These are phyloP conservation scores for Rissa tridactyla DNA, from an alignment of 2,113 vertebrate genomes.

Conservation along the genomic window DNA sequence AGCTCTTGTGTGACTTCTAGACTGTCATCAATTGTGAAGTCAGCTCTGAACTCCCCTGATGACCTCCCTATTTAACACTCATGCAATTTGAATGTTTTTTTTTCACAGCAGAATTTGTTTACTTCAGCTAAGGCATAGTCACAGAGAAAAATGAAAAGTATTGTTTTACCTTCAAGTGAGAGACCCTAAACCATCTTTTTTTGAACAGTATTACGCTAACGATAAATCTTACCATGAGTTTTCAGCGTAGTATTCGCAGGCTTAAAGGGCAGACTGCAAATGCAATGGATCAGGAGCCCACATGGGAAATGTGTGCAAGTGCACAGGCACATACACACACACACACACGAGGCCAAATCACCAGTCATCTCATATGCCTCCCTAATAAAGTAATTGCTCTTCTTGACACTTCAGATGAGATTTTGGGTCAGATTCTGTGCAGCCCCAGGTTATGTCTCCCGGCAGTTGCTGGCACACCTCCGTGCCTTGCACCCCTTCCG, in stretches of 20 bases:
- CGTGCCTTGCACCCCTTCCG: fast-evolving
- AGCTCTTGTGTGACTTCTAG: background rate
- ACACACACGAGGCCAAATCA: background rate
- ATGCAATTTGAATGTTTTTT: background rate
- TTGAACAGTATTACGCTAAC: background rate
- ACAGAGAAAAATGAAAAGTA: background rate
- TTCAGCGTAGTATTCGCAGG: background rate
- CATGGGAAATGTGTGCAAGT: fast-evolving
- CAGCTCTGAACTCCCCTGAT: background rate
- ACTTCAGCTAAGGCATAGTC: background rate
- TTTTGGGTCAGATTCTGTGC: background rate
- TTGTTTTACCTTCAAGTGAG: background rate
- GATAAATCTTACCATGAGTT: background rate
- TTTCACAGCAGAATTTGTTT: background rate
- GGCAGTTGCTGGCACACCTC: background rate
- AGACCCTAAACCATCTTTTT: background rate
- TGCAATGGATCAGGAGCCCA: background rate
- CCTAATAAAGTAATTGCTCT: background rate
- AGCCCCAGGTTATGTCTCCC: background rate
- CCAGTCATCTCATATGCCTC: background rate
- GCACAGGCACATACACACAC: fast-evolving
- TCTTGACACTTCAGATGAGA: conserved; percentile 6
- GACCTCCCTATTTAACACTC: background rate
- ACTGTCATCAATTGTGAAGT: background rate
- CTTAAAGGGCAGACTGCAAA: background rate